Conservation (phyloP, 2,797 vertebrate genomes). For the Macropus fuliginosus region DNA sequence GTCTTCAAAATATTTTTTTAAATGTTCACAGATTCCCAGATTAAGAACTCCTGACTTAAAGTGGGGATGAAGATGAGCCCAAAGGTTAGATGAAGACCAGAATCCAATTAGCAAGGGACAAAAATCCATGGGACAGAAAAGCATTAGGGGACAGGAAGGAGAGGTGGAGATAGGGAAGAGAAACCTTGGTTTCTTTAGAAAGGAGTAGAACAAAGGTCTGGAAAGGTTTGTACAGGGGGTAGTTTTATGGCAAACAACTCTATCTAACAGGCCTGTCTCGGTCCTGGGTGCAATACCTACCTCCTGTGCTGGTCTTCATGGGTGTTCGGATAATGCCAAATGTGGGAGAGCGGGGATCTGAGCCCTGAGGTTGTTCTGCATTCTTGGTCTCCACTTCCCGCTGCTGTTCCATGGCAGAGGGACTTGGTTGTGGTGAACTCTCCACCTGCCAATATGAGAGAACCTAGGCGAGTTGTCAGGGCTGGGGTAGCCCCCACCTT, state of each 20-base stretch:
- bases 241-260: not conserved
- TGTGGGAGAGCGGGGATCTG: constrained; percentile 86
- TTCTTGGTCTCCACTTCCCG: not conserved
- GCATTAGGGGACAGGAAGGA: not conserved
- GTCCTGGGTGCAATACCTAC: constrained; percentile 64
- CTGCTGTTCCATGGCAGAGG: not conserved
- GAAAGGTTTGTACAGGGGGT: not conserved
- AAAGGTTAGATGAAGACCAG: not conserved
- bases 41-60: not conserved
- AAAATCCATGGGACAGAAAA: not conserved
- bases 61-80: not conserved
- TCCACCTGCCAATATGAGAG: constrained; percentile 78
- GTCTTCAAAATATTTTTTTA: not conserved
- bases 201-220: not conserved
- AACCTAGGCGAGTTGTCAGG: not conserved
- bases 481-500: not conserved
- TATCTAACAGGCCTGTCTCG: not conserved
- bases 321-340: constrained; percentile 85
- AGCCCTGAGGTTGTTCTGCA: constrained; percentile 23
- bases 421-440: constrained; percentile 75
- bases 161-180: not conserved
- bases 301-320: constrained; percentile 74
- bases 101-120: not conserved
- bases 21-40: not conserved
- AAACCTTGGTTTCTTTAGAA: constrained; percentile 14